Conservation (phyloP, 2,888 invertebrate species). For the Dendrolimus pini region DNA sequence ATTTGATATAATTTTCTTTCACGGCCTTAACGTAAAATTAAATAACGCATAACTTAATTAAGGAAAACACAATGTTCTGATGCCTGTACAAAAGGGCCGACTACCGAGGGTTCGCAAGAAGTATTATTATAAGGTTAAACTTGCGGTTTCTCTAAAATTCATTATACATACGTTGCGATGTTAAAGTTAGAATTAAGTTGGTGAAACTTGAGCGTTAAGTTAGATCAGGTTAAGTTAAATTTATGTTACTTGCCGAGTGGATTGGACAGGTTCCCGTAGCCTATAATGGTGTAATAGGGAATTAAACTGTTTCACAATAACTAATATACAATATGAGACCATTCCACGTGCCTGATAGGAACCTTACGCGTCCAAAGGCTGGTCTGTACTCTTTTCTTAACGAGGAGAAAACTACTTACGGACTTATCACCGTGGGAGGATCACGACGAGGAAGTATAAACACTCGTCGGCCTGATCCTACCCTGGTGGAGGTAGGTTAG, state of each 20-base stretch:
- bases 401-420: too few species aligned
- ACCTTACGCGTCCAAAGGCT: too few species aligned
- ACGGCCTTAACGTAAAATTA: neutral
- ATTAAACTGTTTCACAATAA: too few species aligned
- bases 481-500: too few species aligned
- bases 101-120: neutral
- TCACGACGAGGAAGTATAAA: too few species aligned
- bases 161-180: slow-evolving; percentile 27
- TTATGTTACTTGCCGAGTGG: slow-evolving; percentile 41
- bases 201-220: slow-evolving; percentile 39
- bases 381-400: too few species aligned
- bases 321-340: too few species aligned
- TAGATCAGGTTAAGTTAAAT: slow-evolving; percentile 52
- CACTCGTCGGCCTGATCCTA: too few species aligned
- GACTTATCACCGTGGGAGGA: too few species aligned
- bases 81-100: neutral
- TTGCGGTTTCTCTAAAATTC: slow-evolving; percentile 19
- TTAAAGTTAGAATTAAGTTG: slow-evolving; percentile 49
- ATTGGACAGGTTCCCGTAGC: slow-evolving; percentile 17
- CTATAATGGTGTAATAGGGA: neutral
- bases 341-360: too few species aligned
- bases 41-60: neutral
- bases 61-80: neutral
- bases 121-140: neutral
- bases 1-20: neutral